A percentile compares a stretch with the other conserved stretches of the same genome.
phyloP scores from a whole-genome alignment of 2,113 vertebrate species.

The Alosa alosa region DNA sequence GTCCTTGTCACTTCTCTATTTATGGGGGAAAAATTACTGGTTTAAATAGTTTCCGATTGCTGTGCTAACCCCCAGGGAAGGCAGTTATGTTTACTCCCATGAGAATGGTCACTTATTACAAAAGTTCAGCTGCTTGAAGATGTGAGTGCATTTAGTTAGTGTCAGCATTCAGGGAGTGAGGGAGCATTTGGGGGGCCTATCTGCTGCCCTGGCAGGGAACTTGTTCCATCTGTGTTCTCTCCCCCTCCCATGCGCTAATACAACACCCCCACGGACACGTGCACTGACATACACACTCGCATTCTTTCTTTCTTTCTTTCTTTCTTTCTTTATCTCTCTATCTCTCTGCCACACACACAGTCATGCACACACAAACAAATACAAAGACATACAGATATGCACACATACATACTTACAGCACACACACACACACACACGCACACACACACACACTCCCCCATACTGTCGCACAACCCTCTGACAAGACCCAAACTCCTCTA shows the following conservation, averaged over 20 bases:
- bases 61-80: conserved; percentile 23
- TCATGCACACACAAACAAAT: not conserved
- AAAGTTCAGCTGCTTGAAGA: conserved; percentile 46
- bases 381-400: not conserved
- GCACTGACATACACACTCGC: conserved; percentile 24
- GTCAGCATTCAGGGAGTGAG: not conserved
- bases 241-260: conserved; percentile 1
- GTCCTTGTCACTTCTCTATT: conserved; percentile 12
- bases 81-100: conserved; percentile 48
- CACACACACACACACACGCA: not conserved
- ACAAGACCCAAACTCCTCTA: not conserved
- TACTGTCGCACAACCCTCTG: not conserved
- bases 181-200: conserved; percentile 22
- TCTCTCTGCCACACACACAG: no score
- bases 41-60: conserved; percentile 6
- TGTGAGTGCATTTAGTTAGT: conserved; percentile 17
- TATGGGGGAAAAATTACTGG: conserved; percentile 16
- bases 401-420: not conserved
- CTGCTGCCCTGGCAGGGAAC: conserved; percentile 55
- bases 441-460: not conserved
- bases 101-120: conserved; percentile 44
- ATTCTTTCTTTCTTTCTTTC: not conserved
- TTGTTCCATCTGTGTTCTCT: conserved; percentile 59
- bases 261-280: conserved; percentile 1
- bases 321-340: no score